These are phyloP conservation scores for Hydriomena furcata DNA, from an alignment of 2,888 invertebrate species.

Conservation along the genomic window DNA sequence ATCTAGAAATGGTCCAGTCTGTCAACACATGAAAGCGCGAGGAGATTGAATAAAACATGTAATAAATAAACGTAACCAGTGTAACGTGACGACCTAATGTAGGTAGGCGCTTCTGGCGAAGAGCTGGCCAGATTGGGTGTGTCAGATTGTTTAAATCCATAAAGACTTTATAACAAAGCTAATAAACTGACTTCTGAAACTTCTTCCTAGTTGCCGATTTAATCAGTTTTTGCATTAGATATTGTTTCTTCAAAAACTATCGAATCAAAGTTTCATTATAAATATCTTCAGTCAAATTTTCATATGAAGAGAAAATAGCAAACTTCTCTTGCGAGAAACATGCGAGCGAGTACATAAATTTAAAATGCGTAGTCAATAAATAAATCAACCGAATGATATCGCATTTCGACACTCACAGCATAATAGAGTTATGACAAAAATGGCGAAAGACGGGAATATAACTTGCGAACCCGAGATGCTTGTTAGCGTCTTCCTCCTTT, in stretches of 20 bases:
- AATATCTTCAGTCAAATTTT: too few species aligned
- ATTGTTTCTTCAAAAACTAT: too few species aligned
- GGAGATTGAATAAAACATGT: slow-evolving; percentile 77
- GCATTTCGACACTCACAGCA: slow-evolving; percentile 74
- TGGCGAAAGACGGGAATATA: slow-evolving; percentile 77
- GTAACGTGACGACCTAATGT: slow-evolving; percentile 59
- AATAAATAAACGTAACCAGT: slow-evolving; percentile 66
- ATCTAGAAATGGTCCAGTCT: slow-evolving; percentile 33
- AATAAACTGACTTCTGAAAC: too few species aligned
- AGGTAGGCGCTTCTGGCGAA: slow-evolving; percentile 7
- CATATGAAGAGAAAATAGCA: too few species aligned
- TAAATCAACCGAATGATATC: slow-evolving; percentile 70
- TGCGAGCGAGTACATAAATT: slow-evolving; percentile 18
- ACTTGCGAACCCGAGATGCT: slow-evolving; percentile 82
- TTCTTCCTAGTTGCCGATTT: too few species aligned
- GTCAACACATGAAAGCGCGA: slow-evolving; percentile 46
- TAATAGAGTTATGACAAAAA: slow-evolving; percentile 82
- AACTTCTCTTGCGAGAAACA: slow-evolving; percentile 3
- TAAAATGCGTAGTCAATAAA: slow-evolving; percentile 43
- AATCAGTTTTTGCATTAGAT: too few species aligned
- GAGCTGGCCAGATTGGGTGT: neutral
- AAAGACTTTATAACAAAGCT: neutral
- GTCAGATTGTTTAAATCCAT: neutral
- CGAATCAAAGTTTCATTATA: too few species aligned
- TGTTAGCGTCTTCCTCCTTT: slow-evolving; percentile 79